Evolutionary conservation across 2,113 vertebrate species (phyloP).

Genomic region (Pterocles burchelli): DNA sequence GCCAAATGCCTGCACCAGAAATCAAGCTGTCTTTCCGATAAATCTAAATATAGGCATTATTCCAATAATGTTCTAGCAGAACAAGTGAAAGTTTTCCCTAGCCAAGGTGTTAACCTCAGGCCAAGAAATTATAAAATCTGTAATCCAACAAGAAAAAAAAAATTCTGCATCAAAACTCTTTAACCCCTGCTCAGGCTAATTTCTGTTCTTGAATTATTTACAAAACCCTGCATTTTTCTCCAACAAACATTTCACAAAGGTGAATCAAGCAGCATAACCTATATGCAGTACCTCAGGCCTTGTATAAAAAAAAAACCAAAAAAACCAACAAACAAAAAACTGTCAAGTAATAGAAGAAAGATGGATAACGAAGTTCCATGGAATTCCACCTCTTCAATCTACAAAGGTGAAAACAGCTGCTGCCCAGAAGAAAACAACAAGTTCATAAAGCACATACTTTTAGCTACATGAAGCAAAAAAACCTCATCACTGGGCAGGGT

Average conservation of each 20-base stretch:
- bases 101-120: neutral
- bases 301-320: neutral
- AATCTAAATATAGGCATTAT: neutral
- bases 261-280: neutral
- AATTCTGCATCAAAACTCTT: neutral
- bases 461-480: neutral
- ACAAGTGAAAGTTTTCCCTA: neutral
- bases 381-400: neutral
- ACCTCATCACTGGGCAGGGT: neutral
- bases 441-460: neutral
- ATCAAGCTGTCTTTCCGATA: neutral
- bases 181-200: neutral
- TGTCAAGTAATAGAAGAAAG: neutral
- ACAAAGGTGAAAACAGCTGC: neutral
- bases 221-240: neutral
- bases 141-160: neutral
- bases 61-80: neutral
- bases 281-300: neutral
- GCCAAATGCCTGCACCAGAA: neutral
- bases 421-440: neutral
- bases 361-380: neutral
- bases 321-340: too few relatives aligned
- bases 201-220: neutral
- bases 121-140: neutral
- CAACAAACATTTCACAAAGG: neutral